Conservation (phyloP, 2,888 invertebrate species). For the Hemistola chrysoprasaria region DNA sequence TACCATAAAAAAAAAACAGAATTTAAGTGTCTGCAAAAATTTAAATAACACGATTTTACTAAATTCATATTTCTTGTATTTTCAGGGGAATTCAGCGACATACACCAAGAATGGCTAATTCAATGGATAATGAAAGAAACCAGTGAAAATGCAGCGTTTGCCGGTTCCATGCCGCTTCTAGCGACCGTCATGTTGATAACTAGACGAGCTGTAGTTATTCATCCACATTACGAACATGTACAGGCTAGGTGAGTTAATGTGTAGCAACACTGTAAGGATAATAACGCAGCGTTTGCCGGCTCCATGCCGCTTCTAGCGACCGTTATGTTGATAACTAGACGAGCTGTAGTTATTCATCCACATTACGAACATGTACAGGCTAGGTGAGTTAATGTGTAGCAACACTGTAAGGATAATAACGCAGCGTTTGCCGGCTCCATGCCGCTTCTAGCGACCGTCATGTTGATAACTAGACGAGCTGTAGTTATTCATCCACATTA, state of each 20-base stretch:
- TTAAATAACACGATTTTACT: neutral
- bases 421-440: slow-evolving; percentile 94
- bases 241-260: slow-evolving; percentile 89
- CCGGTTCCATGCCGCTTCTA: slow-evolving; percentile 93
- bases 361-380: slow-evolving; percentile 92
- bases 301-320: slow-evolving; percentile 93
- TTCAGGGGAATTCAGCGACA: slow-evolving; percentile 86
- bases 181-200: slow-evolving; percentile 91
- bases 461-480: slow-evolving; percentile 88
- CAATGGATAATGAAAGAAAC: slow-evolving; percentile 88
- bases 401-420: too few relatives aligned
- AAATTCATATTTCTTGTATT: too few relatives aligned
- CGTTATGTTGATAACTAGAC: slow-evolving; percentile 87
- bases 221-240: slow-evolving; percentile 93
- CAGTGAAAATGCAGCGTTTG: slow-evolving; percentile 86
- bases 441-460: slow-evolving; percentile 91
- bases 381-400: too few relatives aligned
- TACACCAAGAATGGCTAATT: slow-evolving; percentile 88
- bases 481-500: slow-evolving; percentile 95
- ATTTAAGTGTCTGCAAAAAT: neutral
- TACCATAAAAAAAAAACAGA: too few relatives aligned
- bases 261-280: too few relatives aligned
- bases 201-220: slow-evolving; percentile 89
- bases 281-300: slow-evolving; percentile 90
- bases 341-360: slow-evolving; percentile 93